Conservation (phyloP, 1,140 invertebrate genomes). For the Microplitis demolitor region DNA sequence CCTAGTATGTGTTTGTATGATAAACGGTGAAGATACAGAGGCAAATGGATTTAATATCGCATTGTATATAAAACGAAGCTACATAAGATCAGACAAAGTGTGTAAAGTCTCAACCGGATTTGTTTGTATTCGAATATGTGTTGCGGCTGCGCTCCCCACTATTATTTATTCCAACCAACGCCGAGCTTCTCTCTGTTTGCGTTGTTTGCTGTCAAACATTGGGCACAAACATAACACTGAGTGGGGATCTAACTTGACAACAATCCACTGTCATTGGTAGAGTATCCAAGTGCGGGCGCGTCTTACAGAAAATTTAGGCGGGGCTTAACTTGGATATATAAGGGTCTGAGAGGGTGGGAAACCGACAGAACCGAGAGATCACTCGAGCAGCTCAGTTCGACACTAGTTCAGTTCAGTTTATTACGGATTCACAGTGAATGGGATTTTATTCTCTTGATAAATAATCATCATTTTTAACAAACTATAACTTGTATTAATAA, state of each 20-base stretch:
- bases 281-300: neutral
- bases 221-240: constrained; percentile 38
- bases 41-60: neutral
- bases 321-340: constrained; percentile 27
- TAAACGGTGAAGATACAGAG: neutral
- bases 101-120: constrained; percentile 35
- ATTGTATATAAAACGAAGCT: neutral
- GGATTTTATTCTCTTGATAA: neutral
- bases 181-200: constrained; percentile 37
- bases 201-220: constrained; percentile 58
- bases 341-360: constrained; percentile 5
- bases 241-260: constrained; percentile 23
- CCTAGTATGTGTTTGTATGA: too few relatives aligned
- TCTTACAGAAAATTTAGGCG: constrained; percentile 14
- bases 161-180: neutral
- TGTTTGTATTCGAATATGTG: constrained; percentile 45
- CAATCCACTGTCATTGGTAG: constrained; percentile 33
- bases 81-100: neutral
- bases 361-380: constrained; percentile 36
- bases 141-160: constrained; percentile 54
- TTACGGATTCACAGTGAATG: neutral
- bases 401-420: neutral
- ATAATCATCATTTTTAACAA: neutral
- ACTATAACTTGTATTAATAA: neutral
- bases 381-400: constrained; percentile 27